Base-by-base conservation (phyloP, 2,113 vertebrate species). In the Uria aalge region DNA sequence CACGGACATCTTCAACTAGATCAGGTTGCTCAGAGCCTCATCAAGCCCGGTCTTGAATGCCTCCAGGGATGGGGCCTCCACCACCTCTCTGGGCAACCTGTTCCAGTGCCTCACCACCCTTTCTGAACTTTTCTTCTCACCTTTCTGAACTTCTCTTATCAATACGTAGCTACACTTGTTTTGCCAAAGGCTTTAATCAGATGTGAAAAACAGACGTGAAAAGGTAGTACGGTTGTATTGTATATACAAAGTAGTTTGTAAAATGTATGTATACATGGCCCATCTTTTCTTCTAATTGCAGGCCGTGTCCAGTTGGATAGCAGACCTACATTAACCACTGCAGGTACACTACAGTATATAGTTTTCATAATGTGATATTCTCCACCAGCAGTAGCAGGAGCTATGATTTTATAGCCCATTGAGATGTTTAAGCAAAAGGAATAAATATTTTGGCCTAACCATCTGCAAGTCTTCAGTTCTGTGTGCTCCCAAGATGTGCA, bases 251-350 rank as follows among this genome's bases (percentile, higher is more conserved):
- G 29, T 12, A 53, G n/a, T 72, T 79, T 92, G 53, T 68, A 85
- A 86, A 56, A 38, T 43, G 8, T 1, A 34, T 5, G 9, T 80
- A 13, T 47, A 4, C 1, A 0, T 94, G 36, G 71, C 41, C n/a
- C 0, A 1, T 81, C 50, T 47, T 90, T 23, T 83, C 60, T 85
- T 87, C 5, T 12, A 68, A 59, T 90, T 95, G 56, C 93, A 98
- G 98, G 64, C 59, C 62, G 24, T 1, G 29, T 91, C 62, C 90
- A 97, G 45, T 3, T 94, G 83, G 97, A 98, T 17, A 96, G 96
- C 90, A 97, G 76, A 78, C 68, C 85, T 34, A 3, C 17, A 48
- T 50, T 66, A 30, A 22, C 72, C 11, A 76, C 29, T 40, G 73
- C 64, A 97, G 97, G 98, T 98, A 97, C 7, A 12, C 45, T 72